Base-by-base conservation (phyloP, 2,113 vertebrate genomes). In the Dipodomys merriami region DNA sequence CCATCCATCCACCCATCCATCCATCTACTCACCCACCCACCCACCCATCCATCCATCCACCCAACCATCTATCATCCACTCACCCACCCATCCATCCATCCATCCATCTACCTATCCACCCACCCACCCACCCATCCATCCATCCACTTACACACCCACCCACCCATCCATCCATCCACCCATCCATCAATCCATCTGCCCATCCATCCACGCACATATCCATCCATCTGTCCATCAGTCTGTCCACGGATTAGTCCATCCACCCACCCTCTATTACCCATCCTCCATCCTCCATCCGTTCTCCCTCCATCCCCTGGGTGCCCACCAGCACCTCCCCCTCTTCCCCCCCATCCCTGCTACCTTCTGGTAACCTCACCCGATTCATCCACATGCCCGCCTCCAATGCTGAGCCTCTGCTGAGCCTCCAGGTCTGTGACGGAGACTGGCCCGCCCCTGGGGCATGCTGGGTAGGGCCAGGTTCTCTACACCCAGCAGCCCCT, bases 161-260 rank as follows among this genome's bases (percentile, higher is more conserved):
- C n/a, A 25, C 0, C 57, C 49, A n/a, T 11, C 33, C 53, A 12
- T 3, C 7, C 11, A 30, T 15, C 35, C 73, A 49, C 0, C 22
- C 30, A 7, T 7, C 65, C 18, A 4, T 4, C 33, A 27, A 25
- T 5, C 76, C 6, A 29, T 2, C 15, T 29, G 15, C 0, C 88
- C 35, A 13, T 0, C 53, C 22, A 72, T 0, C 35, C 13, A 46
- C 0, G 1, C 11, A 12, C 0, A 12, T 2, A 1, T 0, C 33
- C 27, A 30, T 1, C 9, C n/a, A 39, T 2, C 8, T 2, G 20
- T 3, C 27, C 62, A 18, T 1, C 29, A 11, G 49, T 49, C 49
- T 12, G 12, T 12, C 49, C 49, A 49, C 49, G 12, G 9, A 62
- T 19, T 62, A 30, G 19, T 0, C 23, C 33, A 30, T 2, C 19